Percentiles rank a stretch among this genome's conserved stretches.
phyloP scores from a whole-genome alignment of 2,797 vertebrate species.

The Xenops minutus region DNA sequence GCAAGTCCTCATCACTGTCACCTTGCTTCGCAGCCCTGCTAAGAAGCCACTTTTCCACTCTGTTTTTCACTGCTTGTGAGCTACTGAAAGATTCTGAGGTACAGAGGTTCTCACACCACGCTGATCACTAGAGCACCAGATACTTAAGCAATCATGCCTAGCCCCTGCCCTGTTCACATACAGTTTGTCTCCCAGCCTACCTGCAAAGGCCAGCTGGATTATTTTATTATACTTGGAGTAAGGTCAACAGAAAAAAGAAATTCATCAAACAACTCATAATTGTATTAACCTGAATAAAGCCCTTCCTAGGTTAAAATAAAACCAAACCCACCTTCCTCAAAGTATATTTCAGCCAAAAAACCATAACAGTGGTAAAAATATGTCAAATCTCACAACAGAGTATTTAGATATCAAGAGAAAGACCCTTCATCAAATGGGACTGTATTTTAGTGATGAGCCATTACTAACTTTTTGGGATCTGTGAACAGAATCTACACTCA shows the following conservation, averaged over 20 bases:
- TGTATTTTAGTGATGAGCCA: not conserved
- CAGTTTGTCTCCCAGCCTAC: not conserved
- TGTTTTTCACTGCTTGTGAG: not conserved
- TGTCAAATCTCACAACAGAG: not conserved
- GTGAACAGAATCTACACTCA: not conserved
- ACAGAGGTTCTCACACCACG: not conserved
- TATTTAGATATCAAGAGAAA: not conserved
- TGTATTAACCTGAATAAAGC: not conserved
- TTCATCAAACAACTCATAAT: not conserved
- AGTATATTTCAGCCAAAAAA: not conserved
- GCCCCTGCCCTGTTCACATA: fast-evolving
- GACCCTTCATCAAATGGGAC: not conserved
- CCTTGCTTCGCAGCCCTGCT: not conserved
- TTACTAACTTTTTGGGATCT: not conserved
- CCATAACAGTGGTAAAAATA: not conserved
- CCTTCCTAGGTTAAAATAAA: not conserved
- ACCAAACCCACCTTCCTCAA: not conserved
- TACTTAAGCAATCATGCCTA: not conserved
- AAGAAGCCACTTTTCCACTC: not conserved
- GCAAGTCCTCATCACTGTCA: not conserved
- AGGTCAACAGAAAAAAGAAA: not conserved
- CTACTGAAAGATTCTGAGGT: not conserved
- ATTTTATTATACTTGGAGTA: not conserved
- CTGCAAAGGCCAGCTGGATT: not conserved
- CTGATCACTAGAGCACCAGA: not conserved